Conservation (phyloP, 2,797 vertebrate species). For the Enteromius thamalakanensis region DNA sequence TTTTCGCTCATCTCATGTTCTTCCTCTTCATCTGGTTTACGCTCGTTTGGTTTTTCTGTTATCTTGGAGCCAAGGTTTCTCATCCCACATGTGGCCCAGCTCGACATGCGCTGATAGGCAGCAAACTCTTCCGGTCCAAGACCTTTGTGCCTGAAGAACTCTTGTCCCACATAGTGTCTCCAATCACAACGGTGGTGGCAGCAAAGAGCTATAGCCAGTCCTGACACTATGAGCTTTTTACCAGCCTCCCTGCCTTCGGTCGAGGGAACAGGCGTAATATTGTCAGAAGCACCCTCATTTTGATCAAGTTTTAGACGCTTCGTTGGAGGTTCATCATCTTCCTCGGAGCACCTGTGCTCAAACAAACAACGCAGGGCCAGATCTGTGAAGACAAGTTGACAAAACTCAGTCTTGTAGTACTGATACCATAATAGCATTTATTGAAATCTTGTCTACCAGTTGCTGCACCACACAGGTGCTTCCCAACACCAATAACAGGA, state of each 20-base stretch:
- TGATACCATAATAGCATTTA: neutral
- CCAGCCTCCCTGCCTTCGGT: constrained; percentile 18
- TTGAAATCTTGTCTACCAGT: constrained; percentile 80
- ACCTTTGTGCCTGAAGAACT: constrained; percentile 85
- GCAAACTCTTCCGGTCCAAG: constrained; percentile 86
- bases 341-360: constrained; percentile 65
- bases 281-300: neutral
- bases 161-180: constrained; percentile 91
- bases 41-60: neutral
- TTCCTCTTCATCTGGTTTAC: constrained; percentile 27
- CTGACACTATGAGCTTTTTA: constrained; percentile 72
- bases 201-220: constrained; percentile 90
- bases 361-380: constrained; percentile 91
- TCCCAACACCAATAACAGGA: constrained; percentile 90
- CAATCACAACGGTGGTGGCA: constrained; percentile 97
- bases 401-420: neutral
- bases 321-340: constrained; percentile 65
- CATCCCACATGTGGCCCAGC: constrained; percentile 96
- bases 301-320: constrained; percentile 77
- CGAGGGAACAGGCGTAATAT: constrained; percentile 6
- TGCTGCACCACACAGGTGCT: constrained; percentile 92
- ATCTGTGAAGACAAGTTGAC: constrained; percentile 73
- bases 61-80: constrained; percentile 58
- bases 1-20: constrained; percentile 73
- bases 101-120: constrained; percentile 93